These are phyloP conservation scores for Acanthochromis polyacanthus DNA, from an alignment of 2,113 vertebrate species.

Conservation along the genomic window DNA sequence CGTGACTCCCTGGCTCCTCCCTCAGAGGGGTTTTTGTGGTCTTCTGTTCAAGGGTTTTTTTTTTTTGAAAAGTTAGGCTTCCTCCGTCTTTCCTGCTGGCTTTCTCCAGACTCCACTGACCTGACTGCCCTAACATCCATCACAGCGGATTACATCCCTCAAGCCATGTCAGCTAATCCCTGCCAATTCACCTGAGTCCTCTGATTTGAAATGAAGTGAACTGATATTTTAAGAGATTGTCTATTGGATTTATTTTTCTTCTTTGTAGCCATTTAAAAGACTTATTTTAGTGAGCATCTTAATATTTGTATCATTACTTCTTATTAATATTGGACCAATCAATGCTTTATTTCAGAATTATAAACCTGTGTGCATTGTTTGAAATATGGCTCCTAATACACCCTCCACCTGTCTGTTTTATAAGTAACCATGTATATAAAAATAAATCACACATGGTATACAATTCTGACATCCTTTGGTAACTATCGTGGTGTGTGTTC, in stretches of 20 bases:
- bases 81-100: conserved; percentile 5
- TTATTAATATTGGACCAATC: not conserved
- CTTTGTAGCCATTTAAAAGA: no score
- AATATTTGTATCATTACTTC: not conserved
- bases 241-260: not conserved
- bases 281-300: not conserved
- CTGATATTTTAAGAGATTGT: not conserved
- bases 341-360: no score
- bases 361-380: no score
- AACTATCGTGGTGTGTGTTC: not conserved
- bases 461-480: not conserved
- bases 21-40: not conserved
- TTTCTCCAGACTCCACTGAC: not conserved
- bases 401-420: no score
- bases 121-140: conserved; percentile 17
- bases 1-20: no score
- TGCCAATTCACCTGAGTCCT: conserved; percentile 3
- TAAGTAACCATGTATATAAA: no score
- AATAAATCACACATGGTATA: not conserved
- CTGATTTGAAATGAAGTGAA: not conserved
- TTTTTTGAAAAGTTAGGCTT: not conserved
- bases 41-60: not conserved
- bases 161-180: conserved; percentile 36
- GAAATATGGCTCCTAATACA: no score
- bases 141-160: conserved; percentile 31